Evolutionary conservation across 2,113 vertebrate genomes (phyloP).

Genomic region (Prunella fulvescens): DNA sequence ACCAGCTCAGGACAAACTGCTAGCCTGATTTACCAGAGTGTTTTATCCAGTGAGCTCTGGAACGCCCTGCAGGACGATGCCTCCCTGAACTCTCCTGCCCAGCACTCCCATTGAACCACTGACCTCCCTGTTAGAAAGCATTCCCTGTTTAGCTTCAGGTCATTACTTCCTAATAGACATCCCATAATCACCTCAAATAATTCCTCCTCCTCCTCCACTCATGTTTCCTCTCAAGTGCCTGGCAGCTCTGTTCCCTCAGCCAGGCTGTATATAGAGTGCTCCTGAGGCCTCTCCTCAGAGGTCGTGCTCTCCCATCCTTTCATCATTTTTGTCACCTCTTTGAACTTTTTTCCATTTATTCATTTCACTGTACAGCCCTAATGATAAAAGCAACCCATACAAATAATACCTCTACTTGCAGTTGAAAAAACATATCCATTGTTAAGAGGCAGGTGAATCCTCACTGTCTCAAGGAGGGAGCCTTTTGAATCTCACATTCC

Average conservation of each 20-base stretch:
- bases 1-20: background rate
- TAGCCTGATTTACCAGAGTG: background rate
- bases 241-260: background rate
- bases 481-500: background rate
- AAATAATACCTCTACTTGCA: background rate
- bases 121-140: background rate
- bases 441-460: background rate
- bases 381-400: background rate
- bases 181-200: background rate
- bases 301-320: background rate
- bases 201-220: background rate
- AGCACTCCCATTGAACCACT: background rate
- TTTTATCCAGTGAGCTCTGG: background rate
- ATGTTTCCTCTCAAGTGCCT: background rate
- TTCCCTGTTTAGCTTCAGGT: background rate
- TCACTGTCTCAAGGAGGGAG: background rate
- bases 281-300: background rate
- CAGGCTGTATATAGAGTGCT: fast-evolving
- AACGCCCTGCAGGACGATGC: fast-evolving
- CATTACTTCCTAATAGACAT: background rate
- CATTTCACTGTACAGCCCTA: background rate
- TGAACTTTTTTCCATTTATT: background rate
- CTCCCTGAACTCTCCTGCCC: background rate
- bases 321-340: background rate
- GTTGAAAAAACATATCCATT: fast-evolving